phyloP scores from a whole-genome alignment of 2,797 vertebrate genomes.

The Muraenolepis orangiensis region DNA sequence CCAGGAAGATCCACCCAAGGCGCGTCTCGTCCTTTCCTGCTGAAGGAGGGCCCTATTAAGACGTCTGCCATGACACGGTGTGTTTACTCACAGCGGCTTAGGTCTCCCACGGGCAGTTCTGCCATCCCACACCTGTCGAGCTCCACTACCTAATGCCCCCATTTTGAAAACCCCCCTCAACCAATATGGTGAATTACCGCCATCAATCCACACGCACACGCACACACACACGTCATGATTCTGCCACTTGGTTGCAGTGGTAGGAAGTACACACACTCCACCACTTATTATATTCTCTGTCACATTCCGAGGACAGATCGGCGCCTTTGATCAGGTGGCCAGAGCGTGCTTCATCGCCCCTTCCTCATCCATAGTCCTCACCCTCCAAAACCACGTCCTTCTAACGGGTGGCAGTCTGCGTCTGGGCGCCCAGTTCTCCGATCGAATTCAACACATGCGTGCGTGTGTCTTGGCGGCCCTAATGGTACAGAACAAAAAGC shows the following conservation, averaged over 20 bases:
- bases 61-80: slow-evolving; percentile 52
- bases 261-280: background rate
- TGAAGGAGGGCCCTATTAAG: slow-evolving; percentile 49
- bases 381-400: too few relatives aligned
- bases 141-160: background rate
- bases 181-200: background rate
- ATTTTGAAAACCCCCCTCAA: background rate
- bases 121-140: slow-evolving; percentile 26
- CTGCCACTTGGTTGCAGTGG: background rate
- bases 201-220: background rate
- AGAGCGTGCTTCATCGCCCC: background rate
- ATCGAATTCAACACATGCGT: background rate
- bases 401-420: background rate
- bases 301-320: background rate
- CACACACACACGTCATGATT: background rate
- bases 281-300: background rate
- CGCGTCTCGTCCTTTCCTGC: background rate
- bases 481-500: background rate
- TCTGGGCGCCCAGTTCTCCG: background rate
- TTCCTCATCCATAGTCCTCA: too few relatives aligned
- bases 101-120: slow-evolving; percentile 35
- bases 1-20: background rate
- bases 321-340: background rate
- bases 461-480: background rate
- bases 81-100: slow-evolving; percentile 49